Base-by-base conservation (phyloP, 2,888 invertebrate genomes). In the Rotaria macrura region DNA sequence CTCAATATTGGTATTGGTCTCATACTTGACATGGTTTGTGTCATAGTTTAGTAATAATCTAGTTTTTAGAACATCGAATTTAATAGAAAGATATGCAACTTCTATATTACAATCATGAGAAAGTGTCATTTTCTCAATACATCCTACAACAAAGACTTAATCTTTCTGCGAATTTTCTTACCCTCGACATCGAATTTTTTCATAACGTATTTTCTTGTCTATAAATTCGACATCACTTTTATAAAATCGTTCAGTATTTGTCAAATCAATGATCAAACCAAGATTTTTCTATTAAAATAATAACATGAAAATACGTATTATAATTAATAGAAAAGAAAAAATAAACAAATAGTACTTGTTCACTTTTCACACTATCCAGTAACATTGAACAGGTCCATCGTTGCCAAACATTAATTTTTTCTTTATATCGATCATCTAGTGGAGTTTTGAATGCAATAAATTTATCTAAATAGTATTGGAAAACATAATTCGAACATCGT, bases 371-470 rank as follows among this genome's bases (percentile, higher is more conserved):
- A 84, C 72, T 17, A 65, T 12, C 23, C 65, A 55, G 87, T 87
- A 87, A 95, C 94, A 92, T 94, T 95, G 88, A 94, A 93, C 87
- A 93, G 93, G 91, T 94, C 95, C 89, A 95, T 93, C 14, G 55
- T 52, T 84, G 94, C 93, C 83, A 93, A 92, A 88, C 97, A 94
- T 57, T 94, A 87, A 99, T 94, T 92, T 95, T 94, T 84, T 93
- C 93, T 90, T 97, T 94, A 90, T 94, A 99, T 85, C 93, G 93
- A 17, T 92, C 91, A 88, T 94, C 94, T 6, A 99, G 92, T 1
- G 98, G 98, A 4, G 98, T 97, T 91, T 97, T 97, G 90, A 96
- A 95, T 9, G 96, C 95, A 87, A 99, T 91, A 91, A 99, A 98
- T 89, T 95, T 89, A 65, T 89, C 90, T 89, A 52, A 52, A 85